phyloP scores from a whole-genome alignment of 2,888 invertebrate genomes.

The Drosophila ezoana region DNA sequence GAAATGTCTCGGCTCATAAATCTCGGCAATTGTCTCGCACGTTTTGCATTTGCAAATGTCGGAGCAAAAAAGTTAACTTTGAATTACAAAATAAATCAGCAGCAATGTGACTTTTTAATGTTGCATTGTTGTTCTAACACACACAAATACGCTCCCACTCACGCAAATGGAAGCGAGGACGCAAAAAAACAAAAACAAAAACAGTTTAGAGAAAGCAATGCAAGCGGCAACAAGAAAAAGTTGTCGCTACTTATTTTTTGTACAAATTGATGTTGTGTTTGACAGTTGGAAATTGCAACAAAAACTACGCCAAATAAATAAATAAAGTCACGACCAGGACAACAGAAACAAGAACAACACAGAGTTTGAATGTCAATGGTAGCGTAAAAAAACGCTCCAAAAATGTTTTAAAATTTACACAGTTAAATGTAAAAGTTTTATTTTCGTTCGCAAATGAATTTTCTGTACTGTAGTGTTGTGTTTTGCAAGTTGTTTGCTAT shows the following conservation, averaged over 20 bases:
- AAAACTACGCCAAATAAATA: conserved; percentile 67
- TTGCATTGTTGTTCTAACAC: conserved; percentile 61
- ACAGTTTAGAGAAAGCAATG: conserved; percentile 66
- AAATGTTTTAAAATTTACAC: conserved; percentile 79
- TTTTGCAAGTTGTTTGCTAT: conserved; percentile 69
- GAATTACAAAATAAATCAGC: conserved; percentile 81
- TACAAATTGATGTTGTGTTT: conserved; percentile 82
- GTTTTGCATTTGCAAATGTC: conserved; percentile 65
- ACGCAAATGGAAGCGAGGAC: conserved; percentile 13
- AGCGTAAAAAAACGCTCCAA: conserved; percentile 56
- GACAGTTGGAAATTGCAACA: conserved; percentile 71
- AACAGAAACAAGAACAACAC: conserved; percentile 14
- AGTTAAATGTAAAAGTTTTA: conserved; percentile 81
- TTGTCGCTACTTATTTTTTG: conserved; percentile 76
- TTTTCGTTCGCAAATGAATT: conserved; percentile 80
- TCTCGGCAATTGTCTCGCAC: conserved; percentile 62
- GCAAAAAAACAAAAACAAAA: conserved; percentile 48
- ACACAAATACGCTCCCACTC: conserved; percentile 20
- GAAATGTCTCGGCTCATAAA: conserved; percentile 65
- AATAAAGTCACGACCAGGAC: conserved; percentile 54
- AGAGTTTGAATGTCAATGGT: conserved; percentile 33
- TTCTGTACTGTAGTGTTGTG: conserved; percentile 45
- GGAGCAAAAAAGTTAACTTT: conserved; percentile 62
- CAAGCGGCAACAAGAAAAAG: conserved; percentile 63
- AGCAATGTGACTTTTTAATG: conserved; percentile 80